Evolutionary conservation across 2,797 vertebrate genomes (phyloP).

Genomic region (Pogonophryne albipinna): DNA sequence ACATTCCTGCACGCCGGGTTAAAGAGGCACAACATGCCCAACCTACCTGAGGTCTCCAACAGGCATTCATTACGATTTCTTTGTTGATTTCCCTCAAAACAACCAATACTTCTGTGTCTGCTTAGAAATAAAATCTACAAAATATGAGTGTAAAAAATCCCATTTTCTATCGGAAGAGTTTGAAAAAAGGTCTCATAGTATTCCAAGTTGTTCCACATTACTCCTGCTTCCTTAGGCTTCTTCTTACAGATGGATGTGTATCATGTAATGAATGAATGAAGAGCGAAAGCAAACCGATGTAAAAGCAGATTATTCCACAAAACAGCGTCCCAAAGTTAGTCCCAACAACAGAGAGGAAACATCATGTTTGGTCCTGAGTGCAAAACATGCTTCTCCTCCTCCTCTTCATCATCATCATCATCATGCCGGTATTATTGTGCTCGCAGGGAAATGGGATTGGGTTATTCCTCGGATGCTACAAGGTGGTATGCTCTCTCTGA

Average conservation of each 20-base stretch:
- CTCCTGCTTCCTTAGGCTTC: background rate
- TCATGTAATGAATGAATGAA: too few species aligned
- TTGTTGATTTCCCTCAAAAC: background rate
- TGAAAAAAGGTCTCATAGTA: background rate
- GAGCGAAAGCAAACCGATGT: background rate
- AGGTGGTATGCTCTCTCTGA: slow-evolving; percentile 24
- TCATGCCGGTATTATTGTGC: slow-evolving; percentile 25
- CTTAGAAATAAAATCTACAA: slow-evolving; percentile 19
- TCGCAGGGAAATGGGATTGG: slow-evolving; percentile 25
- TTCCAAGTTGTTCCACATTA: background rate
- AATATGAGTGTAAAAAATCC: background rate
- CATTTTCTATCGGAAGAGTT: background rate
- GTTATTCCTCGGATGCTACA: slow-evolving; percentile 36
- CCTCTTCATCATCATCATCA: slow-evolving; percentile 34
- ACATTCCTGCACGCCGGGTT: background rate
- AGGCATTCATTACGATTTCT: slow-evolving; percentile 66
- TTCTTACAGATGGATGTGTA: background rate
- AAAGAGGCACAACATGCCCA: slow-evolving; percentile 3
- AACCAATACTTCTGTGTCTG: slow-evolving; percentile 53
- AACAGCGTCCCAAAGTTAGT: slow-evolving; percentile 7
- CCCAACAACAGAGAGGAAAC: background rate
- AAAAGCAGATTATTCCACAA: background rate
- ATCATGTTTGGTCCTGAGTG: background rate
- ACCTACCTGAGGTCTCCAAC: slow-evolving; percentile 76
- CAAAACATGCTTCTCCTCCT: slow-evolving; percentile 38